phyloP scores from a whole-genome alignment of 2,113 vertebrate species.

The Eclectus roratus region DNA sequence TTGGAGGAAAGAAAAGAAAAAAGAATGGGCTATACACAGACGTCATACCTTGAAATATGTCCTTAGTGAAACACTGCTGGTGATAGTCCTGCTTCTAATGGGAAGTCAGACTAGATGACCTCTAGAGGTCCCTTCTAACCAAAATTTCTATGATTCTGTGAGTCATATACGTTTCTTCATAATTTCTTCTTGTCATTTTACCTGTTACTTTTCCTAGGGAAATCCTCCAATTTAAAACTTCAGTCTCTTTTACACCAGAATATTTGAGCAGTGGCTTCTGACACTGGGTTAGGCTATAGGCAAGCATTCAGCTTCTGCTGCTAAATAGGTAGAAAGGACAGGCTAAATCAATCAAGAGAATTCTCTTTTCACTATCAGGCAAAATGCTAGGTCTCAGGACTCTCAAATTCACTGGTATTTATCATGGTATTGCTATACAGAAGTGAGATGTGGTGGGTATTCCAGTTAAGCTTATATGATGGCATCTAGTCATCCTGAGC shows the following conservation, averaged over 20 bases:
- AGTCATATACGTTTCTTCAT: background rate
- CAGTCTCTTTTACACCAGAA: background rate
- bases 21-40: background rate
- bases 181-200: background rate
- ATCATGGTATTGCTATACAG: background rate
- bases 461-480: background rate
- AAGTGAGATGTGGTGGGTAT: background rate
- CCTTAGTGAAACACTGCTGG: background rate
- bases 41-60: background rate
- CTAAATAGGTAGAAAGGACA: background rate
- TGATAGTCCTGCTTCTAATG: background rate
- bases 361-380: background rate
- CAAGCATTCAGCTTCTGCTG: background rate
- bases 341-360: background rate
- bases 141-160: slow-evolving; percentile 28
- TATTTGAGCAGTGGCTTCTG: background rate
- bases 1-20: too few relatives aligned
- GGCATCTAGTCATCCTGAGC: background rate
- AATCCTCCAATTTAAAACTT: background rate
- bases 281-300: background rate
- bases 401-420: background rate
- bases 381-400: background rate
- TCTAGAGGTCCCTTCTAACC: slow-evolving; percentile 64
- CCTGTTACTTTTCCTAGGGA: background rate
- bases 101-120: background rate